Percentiles rank a stretch among this genome's conserved stretches.
These are phyloP conservation scores for Phortica variegata DNA, from an alignment of 1,140 invertebrate genomes.

Conservation along the genomic window DNA sequence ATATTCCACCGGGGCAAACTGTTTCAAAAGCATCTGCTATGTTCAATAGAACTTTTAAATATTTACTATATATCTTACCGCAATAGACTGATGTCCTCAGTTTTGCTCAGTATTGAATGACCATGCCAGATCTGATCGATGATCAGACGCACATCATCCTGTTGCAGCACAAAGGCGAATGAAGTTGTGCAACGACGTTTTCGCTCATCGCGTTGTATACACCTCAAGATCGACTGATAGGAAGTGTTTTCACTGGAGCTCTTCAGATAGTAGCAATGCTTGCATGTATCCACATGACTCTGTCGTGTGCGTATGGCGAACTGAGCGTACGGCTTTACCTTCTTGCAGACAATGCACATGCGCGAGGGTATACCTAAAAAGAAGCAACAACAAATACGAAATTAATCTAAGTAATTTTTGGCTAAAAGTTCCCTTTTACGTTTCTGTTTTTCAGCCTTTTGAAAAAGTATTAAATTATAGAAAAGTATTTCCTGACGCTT, in stretches of 20 bases:
- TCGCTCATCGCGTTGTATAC: slow-evolving; percentile 62
- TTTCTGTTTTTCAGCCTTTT: slow-evolving; percentile 12
- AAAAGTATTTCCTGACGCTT: slow-evolving; percentile 48
- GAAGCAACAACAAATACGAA: neutral
- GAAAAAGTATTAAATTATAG: no score
- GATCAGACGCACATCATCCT: slow-evolving; percentile 63
- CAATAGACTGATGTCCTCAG: slow-evolving; percentile 60
- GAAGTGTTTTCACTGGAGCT: slow-evolving; percentile 40
- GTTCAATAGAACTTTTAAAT: neutral
- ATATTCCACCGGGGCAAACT: slow-evolving; percentile 61
- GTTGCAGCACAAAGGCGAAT: slow-evolving; percentile 61
- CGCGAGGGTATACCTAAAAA: slow-evolving; percentile 28
- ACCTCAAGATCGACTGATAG: slow-evolving; percentile 61
- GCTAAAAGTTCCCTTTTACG: no score
- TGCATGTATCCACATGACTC: slow-evolving; percentile 50
- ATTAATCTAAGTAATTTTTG: no score
- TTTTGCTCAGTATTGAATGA: slow-evolving; percentile 64
- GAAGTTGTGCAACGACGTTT: slow-evolving; percentile 57
- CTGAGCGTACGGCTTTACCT: slow-evolving; percentile 36
- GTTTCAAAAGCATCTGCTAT: neutral
- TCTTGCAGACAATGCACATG: slow-evolving; percentile 53
- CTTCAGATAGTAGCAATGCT: slow-evolving; percentile 47
- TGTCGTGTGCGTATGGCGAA: slow-evolving; percentile 48
- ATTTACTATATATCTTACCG: slow-evolving; percentile 23
- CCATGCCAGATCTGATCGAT: slow-evolving; percentile 67